Evolutionary conservation across 2,113 vertebrate genomes (phyloP).

Genomic region (Ictalurus furcatus): DNA sequence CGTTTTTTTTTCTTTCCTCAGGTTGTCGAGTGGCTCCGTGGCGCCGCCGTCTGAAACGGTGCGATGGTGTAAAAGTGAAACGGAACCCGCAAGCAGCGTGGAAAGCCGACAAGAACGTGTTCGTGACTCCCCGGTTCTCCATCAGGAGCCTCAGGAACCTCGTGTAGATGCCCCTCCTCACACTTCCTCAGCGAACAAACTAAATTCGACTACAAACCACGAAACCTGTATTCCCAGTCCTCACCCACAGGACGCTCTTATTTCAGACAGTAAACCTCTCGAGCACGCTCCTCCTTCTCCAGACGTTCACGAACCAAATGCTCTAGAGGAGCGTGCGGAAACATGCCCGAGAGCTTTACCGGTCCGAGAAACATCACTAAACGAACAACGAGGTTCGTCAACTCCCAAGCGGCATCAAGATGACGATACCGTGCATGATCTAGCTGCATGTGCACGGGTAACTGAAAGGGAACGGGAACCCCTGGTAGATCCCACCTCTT

Average conservation of each 20-base stretch:
- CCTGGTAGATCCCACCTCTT: not conserved
- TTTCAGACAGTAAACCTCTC: not conserved
- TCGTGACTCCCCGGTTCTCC: not conserved
- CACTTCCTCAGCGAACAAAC: not conserved
- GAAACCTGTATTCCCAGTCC: not conserved
- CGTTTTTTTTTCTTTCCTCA: slow-evolving; percentile 22
- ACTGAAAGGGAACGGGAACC: not conserved
- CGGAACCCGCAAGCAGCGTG: not conserved
- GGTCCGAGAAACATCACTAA: not conserved
- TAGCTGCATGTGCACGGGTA: not conserved
- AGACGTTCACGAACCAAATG: not conserved
- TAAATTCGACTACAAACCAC: not conserved
- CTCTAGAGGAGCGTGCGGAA: not conserved
- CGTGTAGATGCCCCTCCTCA: not conserved
- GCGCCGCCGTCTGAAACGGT: slow-evolving; percentile 57
- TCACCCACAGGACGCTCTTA: not conserved
- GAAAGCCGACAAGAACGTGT: not conserved
- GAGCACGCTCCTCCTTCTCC: not conserved
- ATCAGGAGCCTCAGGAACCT: not conserved
- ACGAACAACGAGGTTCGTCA: not conserved
- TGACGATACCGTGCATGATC: not conserved
- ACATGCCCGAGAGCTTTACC: not conserved
- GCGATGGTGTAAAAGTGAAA: slow-evolving; percentile 57
- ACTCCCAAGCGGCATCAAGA: not conserved
- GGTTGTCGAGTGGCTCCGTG: slow-evolving; percentile 48